Conservation (phyloP, 2,888 invertebrate species). For the Lithosia quadra region DNA sequence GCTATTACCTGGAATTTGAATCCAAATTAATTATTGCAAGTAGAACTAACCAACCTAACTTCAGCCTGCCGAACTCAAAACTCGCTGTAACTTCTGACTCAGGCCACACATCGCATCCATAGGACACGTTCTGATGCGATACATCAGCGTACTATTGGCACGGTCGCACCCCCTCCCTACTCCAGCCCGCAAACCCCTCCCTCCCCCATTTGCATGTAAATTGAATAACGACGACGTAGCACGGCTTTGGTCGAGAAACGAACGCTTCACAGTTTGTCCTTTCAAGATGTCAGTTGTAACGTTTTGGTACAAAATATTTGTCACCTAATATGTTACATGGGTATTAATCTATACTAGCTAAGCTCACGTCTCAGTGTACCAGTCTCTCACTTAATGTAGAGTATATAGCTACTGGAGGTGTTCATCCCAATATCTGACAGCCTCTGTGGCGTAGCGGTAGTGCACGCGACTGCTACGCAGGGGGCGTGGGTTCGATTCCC, state of each 20-base stretch:
- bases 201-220: constrained; percentile 85
- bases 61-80: constrained; percentile 25
- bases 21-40: constrained; percentile 8
- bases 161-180: constrained; percentile 58
- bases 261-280: constrained; percentile 67
- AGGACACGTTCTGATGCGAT: constrained; percentile 82
- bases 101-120: constrained; percentile 47
- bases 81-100: constrained; percentile 28
- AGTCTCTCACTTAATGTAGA: background rate
- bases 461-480: no score
- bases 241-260: constrained; percentile 70
- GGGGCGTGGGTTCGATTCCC: no score
- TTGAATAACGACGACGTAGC: constrained; percentile 84
- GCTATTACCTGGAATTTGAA: background rate
- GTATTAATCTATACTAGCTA: background rate
- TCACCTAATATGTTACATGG: constrained; percentile 21
- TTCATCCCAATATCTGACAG: no score
- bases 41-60: constrained; percentile 9
- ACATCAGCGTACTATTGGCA: constrained; percentile 84
- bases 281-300: constrained; percentile 67
- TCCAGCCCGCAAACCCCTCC: constrained; percentile 45
- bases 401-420: background rate
- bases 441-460: no score
- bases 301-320: constrained; percentile 44
- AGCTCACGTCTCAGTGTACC: background rate